Percentiles rank a stretch among this genome's conserved stretches.
phyloP scores from a whole-genome alignment of 2,113 vertebrate genomes.

The Gambusia holbrooki region DNA sequence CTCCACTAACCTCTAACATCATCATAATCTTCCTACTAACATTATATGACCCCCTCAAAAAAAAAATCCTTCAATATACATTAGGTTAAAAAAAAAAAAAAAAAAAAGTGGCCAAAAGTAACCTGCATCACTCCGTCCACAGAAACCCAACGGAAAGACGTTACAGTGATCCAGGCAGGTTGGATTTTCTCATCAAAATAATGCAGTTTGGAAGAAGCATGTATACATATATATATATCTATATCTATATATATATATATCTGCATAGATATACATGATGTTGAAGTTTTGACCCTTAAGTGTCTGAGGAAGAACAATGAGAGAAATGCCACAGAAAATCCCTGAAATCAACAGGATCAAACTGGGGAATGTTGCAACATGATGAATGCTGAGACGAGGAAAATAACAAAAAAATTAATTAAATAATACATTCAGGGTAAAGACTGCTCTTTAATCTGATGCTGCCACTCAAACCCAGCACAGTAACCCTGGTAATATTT shows the following conservation, averaged over 20 bases:
- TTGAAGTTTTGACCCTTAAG: neutral
- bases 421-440: neutral
- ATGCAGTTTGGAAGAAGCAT: neutral
- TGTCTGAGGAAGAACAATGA: neutral
- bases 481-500: slow-evolving; percentile 9
- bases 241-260: too few relatives aligned
- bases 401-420: neutral
- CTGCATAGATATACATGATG: too few relatives aligned
- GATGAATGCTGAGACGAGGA: slow-evolving; percentile 1
- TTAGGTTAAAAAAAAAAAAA: neutral
- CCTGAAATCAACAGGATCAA: slow-evolving; percentile 36
- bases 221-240: neutral
- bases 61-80: slow-evolving; percentile 27
- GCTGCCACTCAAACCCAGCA: slow-evolving; percentile 22
- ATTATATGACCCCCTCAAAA: slow-evolving; percentile 17
- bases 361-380: slow-evolving; percentile 25
- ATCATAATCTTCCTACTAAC: slow-evolving; percentile 10
- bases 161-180: slow-evolving; percentile 19
- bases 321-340: slow-evolving; percentile 17
- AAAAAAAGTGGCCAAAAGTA: neutral
- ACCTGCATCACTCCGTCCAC: slow-evolving; percentile 8
- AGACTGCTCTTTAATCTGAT: neutral
- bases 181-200: neutral
- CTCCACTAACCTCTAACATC: slow-evolving; percentile 5
- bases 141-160: neutral